Evolutionary conservation across 2,113 vertebrate genomes (phyloP).

Genomic region (Strigops habroptila): DNA sequence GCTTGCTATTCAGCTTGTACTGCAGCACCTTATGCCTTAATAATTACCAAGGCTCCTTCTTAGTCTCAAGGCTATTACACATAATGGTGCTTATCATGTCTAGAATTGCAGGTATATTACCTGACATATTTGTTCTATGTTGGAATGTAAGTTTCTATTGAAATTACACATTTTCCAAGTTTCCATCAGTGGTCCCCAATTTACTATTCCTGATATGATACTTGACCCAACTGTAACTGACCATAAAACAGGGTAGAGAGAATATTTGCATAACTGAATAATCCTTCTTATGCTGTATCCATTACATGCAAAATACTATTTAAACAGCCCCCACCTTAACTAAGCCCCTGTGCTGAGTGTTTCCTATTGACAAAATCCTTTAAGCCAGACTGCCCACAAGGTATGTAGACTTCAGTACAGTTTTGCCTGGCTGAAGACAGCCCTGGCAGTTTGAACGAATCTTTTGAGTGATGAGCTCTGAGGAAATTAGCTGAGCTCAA

Average conservation of each 20-base stretch:
- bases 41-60: not conserved
- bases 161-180: not conserved
- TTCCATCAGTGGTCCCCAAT: not conserved
- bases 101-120: not conserved
- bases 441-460: not conserved
- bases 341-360: not conserved
- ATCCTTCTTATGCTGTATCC: not conserved
- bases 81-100: not conserved
- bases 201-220: not conserved
- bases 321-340: not conserved
- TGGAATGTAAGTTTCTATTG: not conserved
- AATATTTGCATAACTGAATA: not conserved
- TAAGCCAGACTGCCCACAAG: not conserved
- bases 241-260: not conserved
- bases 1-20: not conserved
- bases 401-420: not conserved
- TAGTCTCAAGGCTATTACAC: not conserved
- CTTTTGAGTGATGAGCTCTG: not conserved
- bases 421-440: not conserved
- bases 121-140: not conserved
- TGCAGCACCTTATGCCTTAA: not conserved
- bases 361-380: not conserved
- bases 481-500: not conserved
- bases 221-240: not conserved
- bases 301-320: not conserved